Conservation (phyloP, 2,797 vertebrate genomes). For the Malacoctenus gilli region DNA sequence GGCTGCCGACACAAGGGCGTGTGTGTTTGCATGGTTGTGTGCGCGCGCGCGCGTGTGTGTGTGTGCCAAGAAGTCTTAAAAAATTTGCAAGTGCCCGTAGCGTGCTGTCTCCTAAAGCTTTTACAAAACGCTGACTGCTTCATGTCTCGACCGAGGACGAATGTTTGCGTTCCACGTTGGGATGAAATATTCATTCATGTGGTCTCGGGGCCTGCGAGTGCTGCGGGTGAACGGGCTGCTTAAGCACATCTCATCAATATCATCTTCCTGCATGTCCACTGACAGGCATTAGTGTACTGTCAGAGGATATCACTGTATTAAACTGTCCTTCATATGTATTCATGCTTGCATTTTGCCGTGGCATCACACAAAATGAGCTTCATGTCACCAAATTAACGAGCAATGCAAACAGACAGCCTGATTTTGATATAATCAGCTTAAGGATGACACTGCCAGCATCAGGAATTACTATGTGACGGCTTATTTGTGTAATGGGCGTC, state of each 20-base stretch:
- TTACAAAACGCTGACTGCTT: slow-evolving; percentile 36
- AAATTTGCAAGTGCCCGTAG: slow-evolving; percentile 23
- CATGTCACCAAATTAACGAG: slow-evolving; percentile 52
- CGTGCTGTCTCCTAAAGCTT: slow-evolving; percentile 34
- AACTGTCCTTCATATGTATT: slow-evolving; percentile 53
- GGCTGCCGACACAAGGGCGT: slow-evolving; percentile 39
- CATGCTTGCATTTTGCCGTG: slow-evolving; percentile 25
- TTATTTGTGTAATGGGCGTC: slow-evolving; percentile 61
- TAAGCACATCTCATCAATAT: slow-evolving; percentile 54
- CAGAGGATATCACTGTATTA: slow-evolving; percentile 52
- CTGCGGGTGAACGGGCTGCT: slow-evolving; percentile 25
- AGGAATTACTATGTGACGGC: slow-evolving; percentile 46
- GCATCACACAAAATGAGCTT: slow-evolving; percentile 27
- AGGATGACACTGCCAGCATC: slow-evolving; percentile 57
- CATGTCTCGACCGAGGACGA: slow-evolving; percentile 21
- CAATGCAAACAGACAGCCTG: slow-evolving; percentile 54
- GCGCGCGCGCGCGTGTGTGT: slow-evolving; percentile 12
- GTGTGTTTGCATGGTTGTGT: slow-evolving; percentile 26
- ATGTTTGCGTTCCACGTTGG: slow-evolving; percentile 23
- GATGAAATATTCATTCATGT: slow-evolving; percentile 39
- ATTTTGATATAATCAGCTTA: slow-evolving; percentile 68
- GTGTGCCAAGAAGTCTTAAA: slow-evolving; percentile 31
- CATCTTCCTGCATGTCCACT: slow-evolving; percentile 26
- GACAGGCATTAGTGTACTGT: slow-evolving; percentile 53
- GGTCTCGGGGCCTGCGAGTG: slow-evolving; percentile 28